Conservation (phyloP, 2,888 invertebrate genomes). For the Xestia sexstrigata region DNA sequence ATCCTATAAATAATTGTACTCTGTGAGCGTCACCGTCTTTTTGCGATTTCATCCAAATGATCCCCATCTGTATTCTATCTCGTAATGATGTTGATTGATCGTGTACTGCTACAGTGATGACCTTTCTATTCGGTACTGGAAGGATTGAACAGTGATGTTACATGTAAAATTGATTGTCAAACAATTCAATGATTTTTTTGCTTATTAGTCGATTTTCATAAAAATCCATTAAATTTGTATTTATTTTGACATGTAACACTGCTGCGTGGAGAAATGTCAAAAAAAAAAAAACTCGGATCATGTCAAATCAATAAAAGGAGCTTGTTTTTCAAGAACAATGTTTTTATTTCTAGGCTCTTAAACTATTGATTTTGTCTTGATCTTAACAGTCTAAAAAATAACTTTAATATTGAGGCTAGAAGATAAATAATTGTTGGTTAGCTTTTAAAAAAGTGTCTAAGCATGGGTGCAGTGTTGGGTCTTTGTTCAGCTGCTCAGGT, state of each 20-base stretch:
- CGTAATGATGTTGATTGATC: no score
- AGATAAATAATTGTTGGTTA: neutral
- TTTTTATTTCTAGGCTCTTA: neutral
- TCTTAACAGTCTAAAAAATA: constrained; percentile 3
- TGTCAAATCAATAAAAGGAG: constrained; percentile 50
- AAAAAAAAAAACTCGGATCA: constrained; percentile 23
- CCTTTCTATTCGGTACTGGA: neutral
- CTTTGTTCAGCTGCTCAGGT: constrained; percentile 92
- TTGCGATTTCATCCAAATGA: no score
- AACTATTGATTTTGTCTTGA: constrained; percentile 41
- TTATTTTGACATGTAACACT: constrained; percentile 29
- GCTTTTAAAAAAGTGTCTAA: constrained; percentile 14
- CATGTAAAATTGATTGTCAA: neutral
- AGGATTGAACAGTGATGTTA: neutral
- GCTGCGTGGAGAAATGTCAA: constrained; percentile 25
- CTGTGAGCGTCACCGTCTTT: no score
- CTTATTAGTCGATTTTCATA: neutral
- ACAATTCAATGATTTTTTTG: no score
- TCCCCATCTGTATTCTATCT: no score
- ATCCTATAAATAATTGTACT: no score
- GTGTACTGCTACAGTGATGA: no score
- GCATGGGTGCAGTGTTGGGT: constrained; percentile 92
- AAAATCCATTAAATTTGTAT: neutral
- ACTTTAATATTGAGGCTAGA: constrained; percentile 20
- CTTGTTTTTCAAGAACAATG: constrained; percentile 34